phyloP scores from a whole-genome alignment of 1,140 invertebrate species.

The Zaprionus capensis region DNA sequence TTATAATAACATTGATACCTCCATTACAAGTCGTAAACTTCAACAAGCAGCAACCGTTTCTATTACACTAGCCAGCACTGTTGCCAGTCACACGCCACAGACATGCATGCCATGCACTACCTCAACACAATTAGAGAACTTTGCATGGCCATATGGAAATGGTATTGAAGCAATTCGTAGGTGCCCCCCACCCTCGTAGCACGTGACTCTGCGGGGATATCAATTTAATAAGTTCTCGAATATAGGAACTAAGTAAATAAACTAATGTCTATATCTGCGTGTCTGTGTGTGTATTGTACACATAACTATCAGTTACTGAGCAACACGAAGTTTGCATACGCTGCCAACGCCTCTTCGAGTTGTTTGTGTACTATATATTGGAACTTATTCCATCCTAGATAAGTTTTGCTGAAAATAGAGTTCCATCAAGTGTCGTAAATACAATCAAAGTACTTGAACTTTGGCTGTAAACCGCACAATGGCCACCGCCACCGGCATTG shows the following conservation, averaged over 20 bases:
- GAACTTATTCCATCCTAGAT: neutral
- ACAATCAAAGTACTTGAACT: constrained; percentile 77
- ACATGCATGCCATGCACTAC: constrained; percentile 39
- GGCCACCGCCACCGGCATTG: constrained; percentile 8
- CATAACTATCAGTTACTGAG: constrained; percentile 8
- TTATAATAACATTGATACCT: too few species aligned
- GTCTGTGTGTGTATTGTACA: neutral
- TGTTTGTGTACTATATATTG: neutral
- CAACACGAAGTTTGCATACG: constrained; percentile 64
- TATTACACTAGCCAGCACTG: constrained; percentile 10
- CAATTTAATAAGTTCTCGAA: constrained; percentile 68
- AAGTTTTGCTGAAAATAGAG: neutral
- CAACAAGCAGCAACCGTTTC: neutral
- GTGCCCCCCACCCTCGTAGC: neutral
- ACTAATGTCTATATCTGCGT: neutral
- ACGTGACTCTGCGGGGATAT: constrained; percentile 42
- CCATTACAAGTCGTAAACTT: neutral
- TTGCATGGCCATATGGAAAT: constrained; percentile 19
- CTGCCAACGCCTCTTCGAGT: constrained; percentile 21
- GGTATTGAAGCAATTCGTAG: constrained; percentile 20
- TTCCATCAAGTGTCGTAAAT: constrained; percentile 68
- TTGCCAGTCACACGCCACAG: neutral
- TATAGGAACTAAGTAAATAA: constrained; percentile 33
- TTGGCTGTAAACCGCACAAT: constrained; percentile 52
- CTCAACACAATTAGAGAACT: constrained; percentile 42